These are phyloP conservation scores for Metridium senile DNA, from an alignment of 92 coral and sea anemone species.

Conservation along the genomic window DNA sequence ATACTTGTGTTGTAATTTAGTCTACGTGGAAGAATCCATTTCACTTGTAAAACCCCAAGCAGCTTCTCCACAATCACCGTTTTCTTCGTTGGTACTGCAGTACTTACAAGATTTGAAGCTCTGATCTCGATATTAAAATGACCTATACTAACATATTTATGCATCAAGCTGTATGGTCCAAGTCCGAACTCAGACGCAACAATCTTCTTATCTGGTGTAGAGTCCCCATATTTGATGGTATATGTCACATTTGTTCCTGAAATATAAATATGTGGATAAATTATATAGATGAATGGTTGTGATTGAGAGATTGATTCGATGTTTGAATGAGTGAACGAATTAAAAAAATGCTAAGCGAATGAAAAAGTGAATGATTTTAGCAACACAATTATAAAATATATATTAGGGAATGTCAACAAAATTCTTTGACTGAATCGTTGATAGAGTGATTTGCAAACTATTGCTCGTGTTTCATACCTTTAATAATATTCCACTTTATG, in stretches of 20 bases:
- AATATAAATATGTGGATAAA: no score
- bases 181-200: conserved; percentile 16
- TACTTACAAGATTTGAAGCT: conserved; percentile 46
- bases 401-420: no score
- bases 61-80: conserved; percentile 46
- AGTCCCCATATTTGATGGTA: conserved; percentile 47
- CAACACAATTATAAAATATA: no score
- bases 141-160: conserved; percentile 36
- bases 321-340: no score
- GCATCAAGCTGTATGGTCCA: conserved; percentile 28
- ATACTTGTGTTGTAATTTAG: conserved; percentile 20
- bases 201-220: conserved; percentile 2
- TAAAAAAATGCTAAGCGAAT: no score
- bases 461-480: conserved; percentile 30
- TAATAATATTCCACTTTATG: conserved; percentile 47
- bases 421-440: no score
- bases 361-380: no score
- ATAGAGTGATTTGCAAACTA: no score
- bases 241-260: conserved; percentile 73
- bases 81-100: conserved; percentile 13
- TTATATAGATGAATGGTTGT: no score
- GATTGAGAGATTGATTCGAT: no score
- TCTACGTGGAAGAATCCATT: conserved; percentile 28
- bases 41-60: conserved; percentile 22
- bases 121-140: conserved; percentile 16